Evolutionary conservation across 2,888 invertebrate genomes (phyloP).

Genomic region (Pachydiplax longipennis): DNA sequence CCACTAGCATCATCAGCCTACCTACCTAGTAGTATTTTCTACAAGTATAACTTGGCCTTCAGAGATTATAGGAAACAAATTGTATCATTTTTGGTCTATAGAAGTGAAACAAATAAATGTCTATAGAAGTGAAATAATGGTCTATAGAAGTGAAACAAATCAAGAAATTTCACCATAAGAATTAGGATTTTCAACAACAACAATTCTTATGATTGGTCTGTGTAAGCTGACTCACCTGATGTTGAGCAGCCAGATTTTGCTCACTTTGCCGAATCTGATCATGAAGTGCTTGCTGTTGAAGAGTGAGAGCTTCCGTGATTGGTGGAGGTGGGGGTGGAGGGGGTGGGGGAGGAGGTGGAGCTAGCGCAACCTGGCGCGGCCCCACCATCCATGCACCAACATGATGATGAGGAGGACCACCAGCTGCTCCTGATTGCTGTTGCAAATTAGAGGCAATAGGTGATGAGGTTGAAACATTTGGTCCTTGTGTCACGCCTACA

Average conservation of each 20-base stretch:
- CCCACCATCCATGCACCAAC: conserved; percentile 53
- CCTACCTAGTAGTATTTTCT: no score
- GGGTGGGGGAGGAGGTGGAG: conserved; percentile 59
- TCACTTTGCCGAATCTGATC: conserved; percentile 97
- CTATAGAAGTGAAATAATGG: no score
- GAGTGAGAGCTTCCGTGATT: conserved; percentile 52
- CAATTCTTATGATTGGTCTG: no score
- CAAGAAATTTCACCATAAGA: no score
- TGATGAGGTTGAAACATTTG: conserved; percentile 47
- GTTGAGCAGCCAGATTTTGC: conserved; percentile 93
- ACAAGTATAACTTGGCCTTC: no score
- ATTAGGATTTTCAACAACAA: no score
- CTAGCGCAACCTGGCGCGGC: conserved; percentile 63
- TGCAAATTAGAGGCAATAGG: conserved; percentile 45
- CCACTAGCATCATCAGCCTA: no score
- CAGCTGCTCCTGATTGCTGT: conserved; percentile 51
- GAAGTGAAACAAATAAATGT: no score
- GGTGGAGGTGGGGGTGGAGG: conserved; percentile 52
- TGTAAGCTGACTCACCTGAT: conserved; percentile 71
- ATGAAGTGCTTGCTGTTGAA: conserved; percentile 82
- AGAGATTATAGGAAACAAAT: no score
- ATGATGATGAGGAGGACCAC: conserved; percentile 57
- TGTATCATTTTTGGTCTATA: no score
- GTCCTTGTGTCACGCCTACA: conserved; percentile 42
- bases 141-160: no score